Evolutionary conservation across 2,888 invertebrate genomes (phyloP).

Genomic region (Tachystola acroxantha): DNA sequence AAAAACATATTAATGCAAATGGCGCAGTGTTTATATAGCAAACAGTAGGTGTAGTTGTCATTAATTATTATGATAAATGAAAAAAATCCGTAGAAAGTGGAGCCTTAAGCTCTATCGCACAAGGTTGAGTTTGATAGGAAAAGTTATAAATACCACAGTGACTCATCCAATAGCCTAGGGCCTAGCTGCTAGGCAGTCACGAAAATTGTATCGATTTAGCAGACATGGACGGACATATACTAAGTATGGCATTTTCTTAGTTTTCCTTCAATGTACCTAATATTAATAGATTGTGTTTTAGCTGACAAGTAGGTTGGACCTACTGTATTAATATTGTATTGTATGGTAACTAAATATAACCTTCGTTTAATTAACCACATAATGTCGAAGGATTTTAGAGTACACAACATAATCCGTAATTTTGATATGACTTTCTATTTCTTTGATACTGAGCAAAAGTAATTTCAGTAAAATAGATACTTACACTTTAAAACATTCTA

Average conservation of each 20-base stretch:
- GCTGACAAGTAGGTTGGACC: neutral
- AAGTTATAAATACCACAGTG: conserved; percentile 32
- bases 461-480: conserved; percentile 23
- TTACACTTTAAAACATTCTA: conserved; percentile 22
- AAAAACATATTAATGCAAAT: conserved; percentile 38
- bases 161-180: conserved; percentile 47
- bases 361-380: neutral
- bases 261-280: neutral
- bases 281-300: conserved; percentile 1
- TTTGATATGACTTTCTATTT: conserved; percentile 45
- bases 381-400: conserved; percentile 9
- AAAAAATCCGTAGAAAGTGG: conserved; percentile 22
- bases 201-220: conserved; percentile 53
- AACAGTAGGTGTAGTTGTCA: conserved; percentile 35
- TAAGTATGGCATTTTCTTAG: conserved; percentile 2
- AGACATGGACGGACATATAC: conserved; percentile 30
- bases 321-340: neutral
- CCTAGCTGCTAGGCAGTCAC: conserved; percentile 46
- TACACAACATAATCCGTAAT: conserved; percentile 16
- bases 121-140: conserved; percentile 35
- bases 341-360: conserved; percentile 1
- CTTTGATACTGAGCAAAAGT: neutral
- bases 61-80: conserved; percentile 19
- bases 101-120: conserved; percentile 22
- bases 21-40: conserved; percentile 38